Evolutionary conservation across 2,888 invertebrate genomes (phyloP), one percentile per base, ranked within the genome.

Genomic region (Phortica magna): DNA sequence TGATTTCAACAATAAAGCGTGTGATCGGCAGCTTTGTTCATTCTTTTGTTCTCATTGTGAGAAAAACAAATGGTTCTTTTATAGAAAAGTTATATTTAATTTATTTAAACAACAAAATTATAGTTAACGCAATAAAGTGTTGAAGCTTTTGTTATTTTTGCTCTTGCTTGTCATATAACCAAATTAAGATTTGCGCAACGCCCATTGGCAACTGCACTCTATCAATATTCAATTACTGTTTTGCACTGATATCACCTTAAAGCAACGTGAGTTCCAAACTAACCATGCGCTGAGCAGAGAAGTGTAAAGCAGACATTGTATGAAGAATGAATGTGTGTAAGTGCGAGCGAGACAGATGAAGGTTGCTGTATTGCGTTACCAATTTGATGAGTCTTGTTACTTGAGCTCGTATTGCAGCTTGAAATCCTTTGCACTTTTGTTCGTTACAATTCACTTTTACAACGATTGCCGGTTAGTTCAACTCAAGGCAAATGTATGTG

Each of bases 361-460:
- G 31, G 31, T 31, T 31, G 31, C 31, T 48, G 10, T 14, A 2
- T 48, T 48, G 14, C 48, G 14, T 48, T 48, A 9, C 14, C 48
- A 9, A 48, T 48, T 48, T 48, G 2, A 48, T 48, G 5, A 6
- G 48, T 2, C 14, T 14, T 12, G 48, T 12, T 48, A 48, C 48
- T 12, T 59, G 59, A 19, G 59, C n/a, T 19, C 1, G 1, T 59
- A n/a, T 9, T 9, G 17, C 59, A 59, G 7, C 59, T 59, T 12
- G 59, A 59, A 59, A 59, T 59, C 19, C 7, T 9, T 59, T 17
- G 59, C 17, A 9, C 19, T 59, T 59, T 59, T 59, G n/a, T 59
- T 39, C 68, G 31, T 71, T 48, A 22, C 22, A 64, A 64, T 61
- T 73, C 73, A 61, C 59, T 73, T 61, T 41, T 64, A 42, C 73